Evolutionary conservation across 2,888 invertebrate species (phyloP).

Genomic region (Hermaeophaga mercurialis): DNA sequence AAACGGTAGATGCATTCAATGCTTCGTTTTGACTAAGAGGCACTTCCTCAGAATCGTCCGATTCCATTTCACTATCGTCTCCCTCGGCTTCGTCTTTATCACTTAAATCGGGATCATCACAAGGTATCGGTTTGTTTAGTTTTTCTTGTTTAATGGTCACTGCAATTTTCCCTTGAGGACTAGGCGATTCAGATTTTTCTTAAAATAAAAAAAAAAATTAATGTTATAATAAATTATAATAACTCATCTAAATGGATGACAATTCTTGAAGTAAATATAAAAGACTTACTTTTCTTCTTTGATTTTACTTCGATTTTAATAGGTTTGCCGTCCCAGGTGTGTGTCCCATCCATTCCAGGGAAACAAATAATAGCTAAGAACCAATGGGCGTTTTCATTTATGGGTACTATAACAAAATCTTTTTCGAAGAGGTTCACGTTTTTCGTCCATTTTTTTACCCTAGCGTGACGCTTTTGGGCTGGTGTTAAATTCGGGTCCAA

Average conservation of each 20-base stretch:
- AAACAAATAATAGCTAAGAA: conserved; percentile 96
- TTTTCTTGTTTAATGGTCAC: conserved; percentile 60
- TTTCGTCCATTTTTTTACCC: conserved; percentile 96
- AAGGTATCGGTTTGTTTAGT: conserved; percentile 60
- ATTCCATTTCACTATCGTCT: conserved; percentile 73
- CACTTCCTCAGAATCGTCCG: conserved; percentile 59
- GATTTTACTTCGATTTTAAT: conserved; percentile 57
- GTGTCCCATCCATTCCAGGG: conserved; percentile 78
- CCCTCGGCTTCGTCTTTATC: conserved; percentile 73
- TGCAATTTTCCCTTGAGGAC: conserved; percentile 66
- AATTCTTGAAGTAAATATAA: no score
- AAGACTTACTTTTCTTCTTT: conserved; percentile 58
- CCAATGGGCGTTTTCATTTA: conserved; percentile 99
- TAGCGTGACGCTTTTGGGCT: conserved; percentile 83
- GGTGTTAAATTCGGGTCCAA: conserved; percentile 71
- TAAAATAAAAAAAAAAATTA: conserved; percentile 13
- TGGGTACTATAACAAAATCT: conserved; percentile 95
- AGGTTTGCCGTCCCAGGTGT: conserved; percentile 69
- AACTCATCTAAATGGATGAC: no score
- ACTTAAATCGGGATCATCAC: conserved; percentile 73
- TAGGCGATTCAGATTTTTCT: conserved; percentile 30
- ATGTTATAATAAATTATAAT: no score
- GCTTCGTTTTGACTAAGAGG: conserved; percentile 35
- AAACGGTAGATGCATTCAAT: conserved; percentile 13
- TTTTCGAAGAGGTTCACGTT: conserved; percentile 95